Base-by-base conservation (phyloP, 2,888 invertebrate genomes). In the Cylloceria caligata region DNA sequence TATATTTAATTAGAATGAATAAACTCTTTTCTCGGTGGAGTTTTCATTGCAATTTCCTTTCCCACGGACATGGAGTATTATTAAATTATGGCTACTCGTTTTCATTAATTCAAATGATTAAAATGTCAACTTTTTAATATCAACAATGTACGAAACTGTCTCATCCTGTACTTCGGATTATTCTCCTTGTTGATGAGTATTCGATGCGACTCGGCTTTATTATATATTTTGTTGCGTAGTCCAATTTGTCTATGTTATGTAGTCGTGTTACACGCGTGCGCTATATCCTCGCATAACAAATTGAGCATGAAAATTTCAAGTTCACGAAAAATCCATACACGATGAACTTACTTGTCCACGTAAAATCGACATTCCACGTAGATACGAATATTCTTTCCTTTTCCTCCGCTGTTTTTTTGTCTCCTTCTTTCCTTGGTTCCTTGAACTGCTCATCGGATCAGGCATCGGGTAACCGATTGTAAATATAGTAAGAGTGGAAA, bases 381-480 rank as follows among this genome's bases (percentile, higher is more conserved):
- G 24, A 21, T 24, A 24, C 39, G 24, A 21, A 39, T 24, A 64
- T 34, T 36, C 52, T 5, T 42, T 30, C 39, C 64, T 27, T 19
- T 39, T 7, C 6, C 49, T 27, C 42, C 27, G 42, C 21, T 57
- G 75, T 67, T 68, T 36, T 34, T 36, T 27, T 21, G 34, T 21
- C 21, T 1, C 24, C 52, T 52, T 42, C 21, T 62, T 49, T 62
- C 34, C 30, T 11, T 21, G 39, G 60, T 60, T 55, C 36, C 19
- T 72, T 64, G 39, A 34, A 69, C 30, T 65, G 21, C 42, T 47
- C 52, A 45, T 64, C 67, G 67, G 84, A 87, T 88, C 86, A 87
- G 85, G 87, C 88, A 89, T 88, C 87, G 85, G 87, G 88, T 87
- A 89, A 88, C 88, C 88, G 86, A 88, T 89, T 88, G 89, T 88